Conservation (phyloP, 2,797 vertebrate genomes). For the Pempheris klunzingeri region DNA sequence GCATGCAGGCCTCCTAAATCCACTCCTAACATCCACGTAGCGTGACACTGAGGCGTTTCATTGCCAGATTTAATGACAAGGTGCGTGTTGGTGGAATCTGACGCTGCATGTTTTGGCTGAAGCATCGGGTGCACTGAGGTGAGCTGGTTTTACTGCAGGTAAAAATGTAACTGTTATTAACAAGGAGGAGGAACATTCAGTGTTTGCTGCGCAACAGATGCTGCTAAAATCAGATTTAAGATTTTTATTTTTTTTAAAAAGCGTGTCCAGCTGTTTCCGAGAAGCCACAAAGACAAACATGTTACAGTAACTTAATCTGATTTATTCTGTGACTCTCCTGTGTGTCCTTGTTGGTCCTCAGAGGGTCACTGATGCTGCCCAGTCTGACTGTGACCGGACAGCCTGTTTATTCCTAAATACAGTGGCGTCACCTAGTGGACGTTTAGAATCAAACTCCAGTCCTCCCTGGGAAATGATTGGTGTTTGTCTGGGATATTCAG, state of each 20-base stretch:
- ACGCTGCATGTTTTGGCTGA: background rate
- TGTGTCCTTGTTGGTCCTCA: background rate
- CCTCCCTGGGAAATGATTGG: too few relatives aligned
- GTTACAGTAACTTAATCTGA: background rate
- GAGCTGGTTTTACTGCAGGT: background rate
- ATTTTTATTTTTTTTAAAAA: too few relatives aligned
- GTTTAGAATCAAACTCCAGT: rapidly evolving
- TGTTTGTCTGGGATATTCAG: background rate
- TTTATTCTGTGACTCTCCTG: background rate
- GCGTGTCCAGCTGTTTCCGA: background rate
- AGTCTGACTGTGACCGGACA: background rate
- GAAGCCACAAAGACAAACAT: background rate
- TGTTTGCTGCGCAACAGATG: background rate
- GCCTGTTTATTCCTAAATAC: conserved; percentile 11
- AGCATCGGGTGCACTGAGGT: background rate
- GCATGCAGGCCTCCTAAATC: conserved; percentile 4
- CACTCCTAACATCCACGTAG: background rate
- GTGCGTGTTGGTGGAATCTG: background rate
- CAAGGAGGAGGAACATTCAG: background rate
- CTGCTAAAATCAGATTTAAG: background rate
- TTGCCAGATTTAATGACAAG: background rate
- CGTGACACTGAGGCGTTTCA: background rate
- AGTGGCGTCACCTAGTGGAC: conserved; percentile 68
- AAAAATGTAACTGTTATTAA: background rate
- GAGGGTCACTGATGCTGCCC: conserved; percentile 25